phyloP scores from a whole-genome alignment of 2,113 vertebrate genomes.

The Patagioenas fasciata region DNA sequence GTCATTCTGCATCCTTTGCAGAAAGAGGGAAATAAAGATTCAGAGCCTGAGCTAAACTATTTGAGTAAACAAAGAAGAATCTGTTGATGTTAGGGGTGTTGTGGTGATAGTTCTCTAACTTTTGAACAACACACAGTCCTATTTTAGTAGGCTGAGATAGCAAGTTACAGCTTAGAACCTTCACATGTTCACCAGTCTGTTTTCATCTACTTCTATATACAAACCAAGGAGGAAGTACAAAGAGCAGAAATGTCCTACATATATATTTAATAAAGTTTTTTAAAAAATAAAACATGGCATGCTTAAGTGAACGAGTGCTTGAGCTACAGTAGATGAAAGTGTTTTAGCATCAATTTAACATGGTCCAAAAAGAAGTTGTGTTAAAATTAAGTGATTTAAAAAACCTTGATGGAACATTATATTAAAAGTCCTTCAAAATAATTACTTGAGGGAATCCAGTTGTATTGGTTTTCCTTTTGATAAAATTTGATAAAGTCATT shows the following conservation, averaged over 20 bases:
- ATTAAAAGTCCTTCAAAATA: neutral
- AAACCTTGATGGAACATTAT: neutral
- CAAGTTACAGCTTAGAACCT: neutral
- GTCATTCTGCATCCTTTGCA: neutral
- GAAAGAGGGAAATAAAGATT: neutral
- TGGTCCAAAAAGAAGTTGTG: neutral
- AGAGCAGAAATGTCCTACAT: neutral
- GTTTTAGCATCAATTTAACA: neutral
- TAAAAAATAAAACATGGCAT: neutral
- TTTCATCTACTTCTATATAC: neutral
- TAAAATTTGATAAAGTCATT: slow-evolving; percentile 18
- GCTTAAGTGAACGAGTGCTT: neutral
- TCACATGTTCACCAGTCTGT: neutral
- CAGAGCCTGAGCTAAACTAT: neutral
- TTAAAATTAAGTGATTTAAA: neutral
- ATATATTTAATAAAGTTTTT: neutral
- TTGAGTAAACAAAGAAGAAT: neutral
- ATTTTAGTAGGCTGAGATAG: neutral
- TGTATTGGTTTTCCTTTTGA: slow-evolving; percentile 20
- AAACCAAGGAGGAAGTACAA: neutral
- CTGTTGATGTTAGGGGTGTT: neutral
- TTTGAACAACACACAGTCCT: neutral
- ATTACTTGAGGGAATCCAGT: neutral
- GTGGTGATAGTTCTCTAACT: neutral
- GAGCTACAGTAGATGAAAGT: neutral